phyloP scores from a whole-genome alignment of 2,797 vertebrate species.

The Macropodus opercularis region DNA sequence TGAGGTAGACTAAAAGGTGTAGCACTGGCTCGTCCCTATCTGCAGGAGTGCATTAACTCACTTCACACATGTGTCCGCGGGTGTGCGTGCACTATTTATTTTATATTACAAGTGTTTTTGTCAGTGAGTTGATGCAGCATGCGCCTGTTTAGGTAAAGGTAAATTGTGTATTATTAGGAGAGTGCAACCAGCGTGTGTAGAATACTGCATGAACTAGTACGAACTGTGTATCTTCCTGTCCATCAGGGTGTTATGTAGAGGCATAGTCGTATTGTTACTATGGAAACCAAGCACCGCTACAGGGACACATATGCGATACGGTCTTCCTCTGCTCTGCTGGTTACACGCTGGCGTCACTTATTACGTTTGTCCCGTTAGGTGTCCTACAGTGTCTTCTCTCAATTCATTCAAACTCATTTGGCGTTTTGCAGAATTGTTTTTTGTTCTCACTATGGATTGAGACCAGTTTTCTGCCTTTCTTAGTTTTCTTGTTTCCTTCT shows the following conservation, averaged over 20 bases:
- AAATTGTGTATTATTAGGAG: constrained; percentile 55
- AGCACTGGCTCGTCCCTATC: constrained; percentile 45
- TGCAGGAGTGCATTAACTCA: constrained; percentile 45
- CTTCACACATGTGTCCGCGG: constrained; percentile 3
- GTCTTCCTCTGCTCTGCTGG: constrained; percentile 43
- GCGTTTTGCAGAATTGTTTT: constrained; percentile 13
- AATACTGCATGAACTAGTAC: constrained; percentile 33
- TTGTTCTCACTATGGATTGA: constrained; percentile 16
- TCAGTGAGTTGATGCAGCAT: constrained; percentile 10
- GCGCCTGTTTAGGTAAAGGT: constrained; percentile 43
- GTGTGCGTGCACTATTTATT: constrained; percentile 35
- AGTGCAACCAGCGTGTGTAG: constrained; percentile 32
- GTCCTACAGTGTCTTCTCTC: constrained; percentile 16
- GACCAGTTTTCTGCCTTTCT: constrained; percentile 12
- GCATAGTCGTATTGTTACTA: constrained; percentile 85
- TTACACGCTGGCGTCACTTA: constrained; percentile 58
- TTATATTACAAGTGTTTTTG: constrained; percentile 37
- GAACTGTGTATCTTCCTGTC: constrained; percentile 65
- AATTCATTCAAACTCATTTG: constrained; percentile 36
- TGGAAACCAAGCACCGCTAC: constrained; percentile 82
- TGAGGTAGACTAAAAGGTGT: constrained; percentile 52
- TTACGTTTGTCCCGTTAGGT: constrained; percentile 28
- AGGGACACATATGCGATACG: constrained; percentile 62
- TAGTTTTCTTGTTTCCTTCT: constrained; percentile 17
- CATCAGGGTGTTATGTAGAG: constrained; percentile 67